A percentile compares a stretch with the other conserved stretches of the same genome.
These are phyloP conservation scores for Pimpla rufipes DNA, from an alignment of 2,888 invertebrate species.

Conservation along the genomic window DNA sequence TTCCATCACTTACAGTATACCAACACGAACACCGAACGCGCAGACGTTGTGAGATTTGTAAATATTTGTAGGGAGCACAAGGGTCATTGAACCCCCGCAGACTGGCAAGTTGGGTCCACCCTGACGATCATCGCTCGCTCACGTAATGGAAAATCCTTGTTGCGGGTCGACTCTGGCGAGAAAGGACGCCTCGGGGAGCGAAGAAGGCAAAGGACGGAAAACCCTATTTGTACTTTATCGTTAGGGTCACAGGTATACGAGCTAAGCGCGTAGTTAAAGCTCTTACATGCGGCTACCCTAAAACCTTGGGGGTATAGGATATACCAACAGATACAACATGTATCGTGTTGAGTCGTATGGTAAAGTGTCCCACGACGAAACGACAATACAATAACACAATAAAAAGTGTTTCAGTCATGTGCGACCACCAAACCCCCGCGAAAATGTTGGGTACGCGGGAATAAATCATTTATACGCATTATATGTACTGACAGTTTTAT, in stretches of 20 bases:
- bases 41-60: not conserved
- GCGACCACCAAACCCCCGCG: no score
- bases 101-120: slow-evolving; percentile 16
- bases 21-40: no score
- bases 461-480: no score
- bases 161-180: slow-evolving; percentile 25
- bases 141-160: slow-evolving; percentile 59
- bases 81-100: slow-evolving; percentile 8
- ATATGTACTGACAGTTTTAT: no score
- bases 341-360: not conserved
- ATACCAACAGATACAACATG: not conserved
- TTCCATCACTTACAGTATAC: not conserved
- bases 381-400: not conserved
- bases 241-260: slow-evolving; percentile 32
- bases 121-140: slow-evolving; percentile 12
- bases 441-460: no score
- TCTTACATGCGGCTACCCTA: not conserved
- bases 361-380: not conserved
- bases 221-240: slow-evolving; percentile 42
- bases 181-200: slow-evolving; percentile 11
- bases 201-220: slow-evolving; percentile 27
- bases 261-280: not conserved
- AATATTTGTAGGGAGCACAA: slow-evolving; percentile 9
- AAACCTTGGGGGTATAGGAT: not conserved
- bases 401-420: no score